These are phyloP conservation scores for Microcebus griseorufus DNA, from an alignment of 2,113 vertebrate genomes.

Conservation along the genomic window DNA sequence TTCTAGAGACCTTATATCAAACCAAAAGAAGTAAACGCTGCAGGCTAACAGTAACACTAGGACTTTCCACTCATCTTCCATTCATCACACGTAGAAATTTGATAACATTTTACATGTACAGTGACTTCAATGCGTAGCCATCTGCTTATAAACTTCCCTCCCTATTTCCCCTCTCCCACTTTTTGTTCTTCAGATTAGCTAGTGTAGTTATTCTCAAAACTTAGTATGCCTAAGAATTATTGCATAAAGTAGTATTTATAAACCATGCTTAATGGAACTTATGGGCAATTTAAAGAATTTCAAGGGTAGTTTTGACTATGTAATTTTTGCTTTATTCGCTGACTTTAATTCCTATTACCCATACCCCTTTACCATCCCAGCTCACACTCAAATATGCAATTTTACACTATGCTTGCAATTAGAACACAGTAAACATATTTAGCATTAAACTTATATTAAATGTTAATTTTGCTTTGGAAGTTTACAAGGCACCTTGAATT, in stretches of 20 bases:
- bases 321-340: constrained; percentile 1
- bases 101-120: background rate
- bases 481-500: constrained; percentile 23
- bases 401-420: background rate
- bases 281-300: constrained; percentile 19
- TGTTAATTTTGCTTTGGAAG: background rate
- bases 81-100: background rate
- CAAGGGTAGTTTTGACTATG: background rate
- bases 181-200: constrained; percentile 20
- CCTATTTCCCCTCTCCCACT: too few relatives aligned
- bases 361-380: background rate
- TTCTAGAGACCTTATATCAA: background rate
- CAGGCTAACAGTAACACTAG: background rate
- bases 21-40: background rate
- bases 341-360: background rate
- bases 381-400: background rate
- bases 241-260: background rate
- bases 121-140: background rate
- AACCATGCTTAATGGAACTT: background rate
- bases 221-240: background rate
- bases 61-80: background rate
- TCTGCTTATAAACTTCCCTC: background rate
- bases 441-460: background rate
- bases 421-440: constrained; percentile 4
- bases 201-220: constrained; percentile 15